Base-by-base conservation (phyloP, 2,888 invertebrate genomes). In the Notocelia uddmanniana region DNA sequence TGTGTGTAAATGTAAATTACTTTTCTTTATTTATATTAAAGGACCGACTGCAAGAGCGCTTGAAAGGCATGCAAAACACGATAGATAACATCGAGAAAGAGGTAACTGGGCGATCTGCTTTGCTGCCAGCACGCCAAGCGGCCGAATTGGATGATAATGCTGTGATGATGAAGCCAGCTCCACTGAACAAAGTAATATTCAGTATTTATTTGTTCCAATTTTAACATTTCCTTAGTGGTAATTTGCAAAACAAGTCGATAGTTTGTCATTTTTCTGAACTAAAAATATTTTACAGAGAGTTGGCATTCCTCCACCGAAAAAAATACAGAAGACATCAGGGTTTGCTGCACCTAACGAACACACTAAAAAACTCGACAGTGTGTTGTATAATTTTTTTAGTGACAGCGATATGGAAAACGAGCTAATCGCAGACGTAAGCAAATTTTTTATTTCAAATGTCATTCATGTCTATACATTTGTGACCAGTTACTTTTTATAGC, bases 11-110 rank as follows among this genome's bases (percentile, higher is more conserved):
- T 5, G 0, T 15, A 11, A 15, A 23, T 6, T 52, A 55, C 18
- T 52, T 48, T 15, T 15, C 34, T 52, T 26, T 11, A 15, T 50
- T 31, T 26, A 13, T 31, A 58, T 34, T 62, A 34, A 5, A 89
- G 88, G 89, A 88, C 55, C 84, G 85, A 11, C 82, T 91, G 19
- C 85, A 85, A 66, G 81, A 85, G 37, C 84, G 82, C 73, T 85
- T 89, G 68, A 77, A 80, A 68, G 78, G 77, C 50, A 86, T 89
- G 88, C 86, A 86, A 80, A 80, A 77, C 75, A 89, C 82, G 15
- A 89, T 91, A 57, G 88, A 88, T 78, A 90, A 89, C 76, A 84
- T 90, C 26, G 88, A 88, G 80, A 88, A 89, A 79, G 89, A 90
- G 81, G 77, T 90, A 73, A 83, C 85, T 2, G 86, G 84, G 3